Base-by-base conservation (phyloP, 2,888 invertebrate genomes). In the Drosophila yooni region DNA sequence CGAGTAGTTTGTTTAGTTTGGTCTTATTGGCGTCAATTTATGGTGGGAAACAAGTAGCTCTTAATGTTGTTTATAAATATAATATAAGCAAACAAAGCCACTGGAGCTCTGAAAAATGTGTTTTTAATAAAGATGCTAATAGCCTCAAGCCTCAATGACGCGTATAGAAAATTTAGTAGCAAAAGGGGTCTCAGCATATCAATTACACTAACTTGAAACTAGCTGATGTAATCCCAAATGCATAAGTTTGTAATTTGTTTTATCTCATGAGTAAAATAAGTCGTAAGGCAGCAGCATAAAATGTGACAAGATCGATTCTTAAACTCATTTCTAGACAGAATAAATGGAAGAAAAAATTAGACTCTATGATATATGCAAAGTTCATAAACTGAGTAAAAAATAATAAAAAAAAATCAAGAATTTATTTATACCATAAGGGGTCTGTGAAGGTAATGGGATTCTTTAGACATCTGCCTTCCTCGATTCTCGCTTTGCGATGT, bases 41-140 rank as follows among this genome's bases (percentile, higher is more conserved):
- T 85, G 79, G 84, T 85, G 84, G 88, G 89, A 85, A 85, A 75
- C 65, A 69, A 65, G 70, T 76, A 62, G 76, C 64, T 43, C 73
- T 57, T 64, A 38, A 65, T 74, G 68, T 74, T 81, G 89, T 87
- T 89, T 85, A 87, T 89, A 87, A 81, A 74, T 78, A 75, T 70
- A 73, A 82, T 73, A 73, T 83, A 86, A 82, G 74, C 65, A 82
- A 85, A 88, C 79, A 83, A 73, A 70, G 61, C 51, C 56, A 60
- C 38, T 59, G 73, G 59, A 69, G 70, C 75, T 70, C 59, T 66
- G 77, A 72, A 71, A 86, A 83, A 83, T 83, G 89, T 88, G 83
- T 88, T 83, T 81, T 65, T 83, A 83, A 83, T 83, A 83, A 83
- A 82, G 67, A 76, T 79, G 88, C 83, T 83, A 88, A 83, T 88